Base-by-base conservation (phyloP, 2,888 invertebrate species). In the Adelognathus sp. region DNA sequence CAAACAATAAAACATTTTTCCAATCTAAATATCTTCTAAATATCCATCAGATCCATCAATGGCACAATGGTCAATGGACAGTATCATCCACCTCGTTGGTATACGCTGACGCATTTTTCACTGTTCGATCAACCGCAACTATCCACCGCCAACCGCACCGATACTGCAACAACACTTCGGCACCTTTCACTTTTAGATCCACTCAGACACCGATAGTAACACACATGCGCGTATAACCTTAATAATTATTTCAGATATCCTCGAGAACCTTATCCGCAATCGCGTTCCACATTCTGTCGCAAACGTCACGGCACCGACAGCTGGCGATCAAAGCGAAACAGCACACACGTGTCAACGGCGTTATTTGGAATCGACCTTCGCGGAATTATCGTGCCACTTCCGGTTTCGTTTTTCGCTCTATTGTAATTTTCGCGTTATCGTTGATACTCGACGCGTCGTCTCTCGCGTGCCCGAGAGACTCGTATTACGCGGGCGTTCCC, bases 151-250 rank as follows among this genome's bases (percentile, higher is more conserved):
- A 41, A 21, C 16, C 5, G 6, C 50, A 50, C 58, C 21, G 9
- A 52, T 24, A 63, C 24, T 31, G 3, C 16, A n/a, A 71, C 33
- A 31, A 50, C 61, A 69, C 64, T 70, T 80, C 79, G 63, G 66
- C 78, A 79, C 79, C 80, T 82, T 82, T 82, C 79, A 82, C 82
- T 82, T 82, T 76, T 79, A 71, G 60, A 70, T 71, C 54, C 31
- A 46, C 33, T 60, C 41, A 27, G 27, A 21, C 54, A 27, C 4
- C 14, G 16, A 24, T 29, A 27, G 5, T 9, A 7, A 46, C n/a
- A 63, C n/a, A 5, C 9, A 46, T 18, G 3, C 9, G 21, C 31
- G 46, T 7, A 46, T 21, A n/a, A 16, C 2, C 46, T 0, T 18
- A 14, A 21, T 33, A 21, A 21, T 50, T 24, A 24, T 1, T 4